phyloP scores from a whole-genome alignment of 2,797 vertebrate genomes.

The Premnoplex brunnescens region DNA sequence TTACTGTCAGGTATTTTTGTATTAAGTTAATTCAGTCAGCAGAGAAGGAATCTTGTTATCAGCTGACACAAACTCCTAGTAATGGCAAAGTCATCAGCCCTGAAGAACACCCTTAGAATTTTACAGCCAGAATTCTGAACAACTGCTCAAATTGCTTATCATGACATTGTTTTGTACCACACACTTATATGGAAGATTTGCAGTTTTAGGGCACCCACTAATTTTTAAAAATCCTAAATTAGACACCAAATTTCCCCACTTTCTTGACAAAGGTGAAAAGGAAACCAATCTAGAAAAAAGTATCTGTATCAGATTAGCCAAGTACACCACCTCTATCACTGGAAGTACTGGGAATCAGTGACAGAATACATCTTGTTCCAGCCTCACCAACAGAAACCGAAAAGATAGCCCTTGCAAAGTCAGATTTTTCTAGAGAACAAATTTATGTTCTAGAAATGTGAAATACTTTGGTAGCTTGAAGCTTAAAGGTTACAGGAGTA shows the following conservation, averaged over 20 bases:
- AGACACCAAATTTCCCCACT: not conserved
- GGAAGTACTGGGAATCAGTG: not conserved
- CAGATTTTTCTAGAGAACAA: not conserved
- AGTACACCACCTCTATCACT: not conserved
- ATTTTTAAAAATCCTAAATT: not conserved
- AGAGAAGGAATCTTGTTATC: not conserved
- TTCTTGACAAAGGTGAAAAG: not conserved
- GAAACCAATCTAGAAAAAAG: not conserved
- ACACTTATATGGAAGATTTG: not conserved
- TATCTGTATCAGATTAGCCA: not conserved
- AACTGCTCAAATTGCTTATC: not conserved
- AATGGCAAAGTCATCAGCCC: not conserved
- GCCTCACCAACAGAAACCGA: not conserved
- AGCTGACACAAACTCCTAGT: not conserved
- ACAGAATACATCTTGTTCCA: not conserved
- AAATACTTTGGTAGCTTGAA: conserved; percentile 14
- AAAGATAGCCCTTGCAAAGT: not conserved
- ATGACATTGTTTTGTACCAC: not conserved
- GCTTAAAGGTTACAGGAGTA: not conserved
- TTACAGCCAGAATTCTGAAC: not conserved
- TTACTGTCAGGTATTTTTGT: not conserved
- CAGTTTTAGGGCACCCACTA: not conserved
- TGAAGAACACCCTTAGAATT: not conserved
- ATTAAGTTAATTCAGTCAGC: not conserved
- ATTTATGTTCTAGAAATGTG: not conserved